A percentile compares a stretch with the other conserved stretches of the same genome.
These are phyloP conservation scores for Epizoanthus illoricatus DNA, from an alignment of 92 coral and sea anemone species.

Conservation along the genomic window DNA sequence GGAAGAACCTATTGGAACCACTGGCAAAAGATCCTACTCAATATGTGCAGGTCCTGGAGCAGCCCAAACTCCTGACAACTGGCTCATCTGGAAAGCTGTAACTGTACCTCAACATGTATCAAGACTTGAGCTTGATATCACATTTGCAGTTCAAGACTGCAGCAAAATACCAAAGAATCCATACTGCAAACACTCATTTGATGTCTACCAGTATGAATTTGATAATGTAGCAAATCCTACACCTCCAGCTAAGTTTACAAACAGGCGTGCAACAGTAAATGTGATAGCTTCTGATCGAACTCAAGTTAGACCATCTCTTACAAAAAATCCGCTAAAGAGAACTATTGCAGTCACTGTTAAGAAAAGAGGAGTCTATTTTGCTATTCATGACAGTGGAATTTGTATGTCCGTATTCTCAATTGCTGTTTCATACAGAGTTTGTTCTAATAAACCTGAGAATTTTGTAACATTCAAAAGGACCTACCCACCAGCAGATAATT, in stretches of 20 bases:
- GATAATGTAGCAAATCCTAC: not conserved
- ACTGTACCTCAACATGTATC: not conserved
- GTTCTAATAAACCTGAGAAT: constrained; percentile 4
- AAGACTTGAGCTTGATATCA: constrained; percentile 19
- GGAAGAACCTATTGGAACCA: not conserved
- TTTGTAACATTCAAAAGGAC: constrained; percentile 3
- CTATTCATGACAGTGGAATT: constrained; percentile 16
- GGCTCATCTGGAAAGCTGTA: not conserved
- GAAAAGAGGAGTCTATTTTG: constrained; percentile 21
- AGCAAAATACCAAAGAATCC: not conserved
- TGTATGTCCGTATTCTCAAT: constrained; percentile 30
- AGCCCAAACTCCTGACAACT: too few relatives aligned
- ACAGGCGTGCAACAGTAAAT: not conserved
- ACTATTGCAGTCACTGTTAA: not conserved
- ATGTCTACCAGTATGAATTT: constrained; percentile 7
- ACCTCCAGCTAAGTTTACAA: not conserved
- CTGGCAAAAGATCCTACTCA: not conserved
- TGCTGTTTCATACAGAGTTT: constrained; percentile 31
- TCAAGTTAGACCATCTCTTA: not conserved
- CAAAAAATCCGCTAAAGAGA: not conserved
- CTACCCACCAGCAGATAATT: not conserved
- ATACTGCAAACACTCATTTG: constrained; percentile 4
- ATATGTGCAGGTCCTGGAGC: not conserved
- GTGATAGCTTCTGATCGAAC: not conserved
- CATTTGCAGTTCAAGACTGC: constrained; percentile 21